A percentile compares a stretch with the other conserved stretches of the same genome.
These are phyloP conservation scores for Amphipoea oculea DNA, from an alignment of 2,888 invertebrate species.

Conservation along the genomic window DNA sequence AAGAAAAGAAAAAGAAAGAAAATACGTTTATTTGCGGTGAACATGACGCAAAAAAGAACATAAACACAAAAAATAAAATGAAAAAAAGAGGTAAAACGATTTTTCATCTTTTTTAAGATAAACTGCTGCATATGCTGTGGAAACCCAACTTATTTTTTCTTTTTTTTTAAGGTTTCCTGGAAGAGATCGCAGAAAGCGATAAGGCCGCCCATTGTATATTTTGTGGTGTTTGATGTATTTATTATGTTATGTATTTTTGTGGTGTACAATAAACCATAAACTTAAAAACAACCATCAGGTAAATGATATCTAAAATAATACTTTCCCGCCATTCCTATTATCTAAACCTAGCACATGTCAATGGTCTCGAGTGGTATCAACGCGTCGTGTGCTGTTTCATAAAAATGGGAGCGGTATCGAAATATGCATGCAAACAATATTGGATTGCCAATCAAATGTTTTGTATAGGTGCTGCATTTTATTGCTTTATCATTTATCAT, in stretches of 20 bases:
- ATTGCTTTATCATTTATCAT: conserved; percentile 24
- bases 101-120: neutral
- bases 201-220: no score
- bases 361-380: conserved; percentile 33
- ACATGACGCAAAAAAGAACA: no score
- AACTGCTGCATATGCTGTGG: neutral
- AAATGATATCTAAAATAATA: neutral
- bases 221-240: no score
- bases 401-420: conserved; percentile 46
- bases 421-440: conserved; percentile 62
- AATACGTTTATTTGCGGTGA: no score
- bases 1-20: no score
- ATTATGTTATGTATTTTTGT: no score
- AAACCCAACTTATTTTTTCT: neutral
- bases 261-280: no score
- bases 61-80: no score
- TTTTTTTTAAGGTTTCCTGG: no score
- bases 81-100: no score
- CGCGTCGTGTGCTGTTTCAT: conserved; percentile 42
- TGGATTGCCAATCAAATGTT: conserved; percentile 63
- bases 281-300: no score
- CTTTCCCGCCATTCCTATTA: neutral
- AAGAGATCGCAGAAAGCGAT: no score
- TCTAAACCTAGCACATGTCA: conserved; percentile 25
- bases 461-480: conserved; percentile 35